Evolutionary conservation across 2,113 vertebrate genomes (phyloP), one percentile per base, ranked within the genome.

Genomic region (Nycticryphes semicollaris): DNA sequence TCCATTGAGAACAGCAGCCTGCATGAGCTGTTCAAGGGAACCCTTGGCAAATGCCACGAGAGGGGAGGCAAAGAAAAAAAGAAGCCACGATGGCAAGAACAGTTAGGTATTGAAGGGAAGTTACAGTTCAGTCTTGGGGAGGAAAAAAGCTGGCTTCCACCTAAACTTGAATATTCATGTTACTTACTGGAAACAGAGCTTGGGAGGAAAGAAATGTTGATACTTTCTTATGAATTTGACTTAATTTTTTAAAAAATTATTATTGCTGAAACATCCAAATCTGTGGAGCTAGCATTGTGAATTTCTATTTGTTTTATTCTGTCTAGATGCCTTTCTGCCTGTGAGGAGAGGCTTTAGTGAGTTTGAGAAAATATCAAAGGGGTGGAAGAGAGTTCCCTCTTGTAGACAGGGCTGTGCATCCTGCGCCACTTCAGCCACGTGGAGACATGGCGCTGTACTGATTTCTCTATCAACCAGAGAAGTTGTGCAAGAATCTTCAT

Each of bases 371-470:
- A 23, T 8, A 4, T 5, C 14, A 35, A n/a, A 15, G 43, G 57
- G 24, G 11, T 18, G 30, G 35, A 66, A 66, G 12, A 0, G 7
- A 16, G 5, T 43, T 79, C 12, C 20, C 31, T 75, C 24, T 39
- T 24, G 48, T 4, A 75, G 68, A 15, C 23, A 19, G 27, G 37
- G 24, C 43, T 57, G 31, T 5, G 23, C 6, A 2, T 39, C 47
- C 35, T 7, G 6, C 0, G 0, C 11, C 10, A 1, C 80, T 56
- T 27, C n/a, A 28, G 2, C 9, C 14, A 2, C 0, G 1, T 3
- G 35, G 15, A 45, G 43, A 10, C 1, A 1, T 5, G 35, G 31
- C 41, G 6, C 47, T 50, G 31, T 5, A 1, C 28, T n/a, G 15
- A 5, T 22, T 50, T 22, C 20, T 43, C 12, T 23, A 41, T 64